phyloP scores from a whole-genome alignment of 1,140 invertebrate genomes.

The Tachypleus tridentatus region DNA sequence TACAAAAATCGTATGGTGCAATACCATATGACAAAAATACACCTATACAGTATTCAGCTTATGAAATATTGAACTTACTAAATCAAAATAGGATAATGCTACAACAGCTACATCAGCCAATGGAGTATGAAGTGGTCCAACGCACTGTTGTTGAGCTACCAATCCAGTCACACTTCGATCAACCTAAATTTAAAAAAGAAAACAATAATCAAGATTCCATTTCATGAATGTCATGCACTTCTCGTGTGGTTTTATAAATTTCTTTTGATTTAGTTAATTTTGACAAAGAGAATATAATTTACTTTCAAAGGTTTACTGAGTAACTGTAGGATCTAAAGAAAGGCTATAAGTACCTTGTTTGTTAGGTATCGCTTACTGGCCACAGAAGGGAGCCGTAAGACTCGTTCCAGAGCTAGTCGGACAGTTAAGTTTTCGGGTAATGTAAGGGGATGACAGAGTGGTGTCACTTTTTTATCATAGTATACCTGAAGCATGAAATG shows the following conservation, averaged over 20 bases:
- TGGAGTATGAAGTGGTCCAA: constrained; percentile 89
- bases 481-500: too few species aligned
- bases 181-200: constrained; percentile 36
- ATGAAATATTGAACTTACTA: constrained; percentile 14
- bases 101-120: constrained; percentile 89
- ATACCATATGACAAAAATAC: too few species aligned
- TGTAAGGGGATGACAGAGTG: constrained; percentile 30
- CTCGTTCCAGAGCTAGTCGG: constrained; percentile 55
- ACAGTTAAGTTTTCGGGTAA: constrained; percentile 46
- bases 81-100: constrained; percentile 54
- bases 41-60: neutral
- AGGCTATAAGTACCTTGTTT: constrained; percentile 49
- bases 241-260: too few species aligned
- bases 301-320: too few species aligned
- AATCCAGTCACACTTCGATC: constrained; percentile 91
- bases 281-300: too few species aligned
- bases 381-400: constrained; percentile 78
- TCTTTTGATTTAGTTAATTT: too few species aligned
- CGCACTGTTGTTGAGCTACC: constrained; percentile 93
- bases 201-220: too few species aligned
- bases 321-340: neutral
- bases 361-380: constrained; percentile 91
- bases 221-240: too few species aligned
- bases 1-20: too few species aligned
- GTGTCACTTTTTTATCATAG: too few species aligned